Evolutionary conservation across 2,113 vertebrate genomes (phyloP).

Genomic region (Brienomyrus brachyistius): DNA sequence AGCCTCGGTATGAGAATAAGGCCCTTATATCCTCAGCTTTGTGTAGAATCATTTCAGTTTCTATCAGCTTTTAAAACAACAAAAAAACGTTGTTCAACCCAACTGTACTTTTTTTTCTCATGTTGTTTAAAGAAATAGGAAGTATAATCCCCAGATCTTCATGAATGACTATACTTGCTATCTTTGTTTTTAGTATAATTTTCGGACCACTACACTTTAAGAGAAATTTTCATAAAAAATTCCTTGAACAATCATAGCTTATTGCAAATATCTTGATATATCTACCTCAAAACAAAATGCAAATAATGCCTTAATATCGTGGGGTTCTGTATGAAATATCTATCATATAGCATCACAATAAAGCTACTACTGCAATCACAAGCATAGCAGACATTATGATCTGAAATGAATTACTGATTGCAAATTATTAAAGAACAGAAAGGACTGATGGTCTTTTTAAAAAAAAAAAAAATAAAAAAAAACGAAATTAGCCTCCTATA

Average conservation of each 20-base stretch:
- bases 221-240: background rate
- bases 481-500: background rate
- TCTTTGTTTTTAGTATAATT: background rate
- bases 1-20: slow-evolving; percentile 24
- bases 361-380: background rate
- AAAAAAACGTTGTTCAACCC: background rate
- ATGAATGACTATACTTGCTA: background rate
- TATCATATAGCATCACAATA: background rate
- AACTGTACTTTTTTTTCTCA: background rate
- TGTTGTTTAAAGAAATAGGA: background rate
- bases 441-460: background rate
- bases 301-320: background rate
- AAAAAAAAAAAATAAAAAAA: too few species aligned
- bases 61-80: slow-evolving; percentile 28
- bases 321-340: background rate
- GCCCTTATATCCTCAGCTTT: slow-evolving; percentile 16
- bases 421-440: background rate
- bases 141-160: background rate
- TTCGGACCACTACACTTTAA: background rate
- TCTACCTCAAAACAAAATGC: background rate
- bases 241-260: background rate
- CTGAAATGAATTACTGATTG: background rate
- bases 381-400: background rate
- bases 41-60: slow-evolving; percentile 34
- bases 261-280: background rate